A percentile compares a stretch with the other conserved stretches of the same genome.
phyloP scores from a whole-genome alignment of 1,140 invertebrate species.

The Cecropterus lyciades region DNA sequence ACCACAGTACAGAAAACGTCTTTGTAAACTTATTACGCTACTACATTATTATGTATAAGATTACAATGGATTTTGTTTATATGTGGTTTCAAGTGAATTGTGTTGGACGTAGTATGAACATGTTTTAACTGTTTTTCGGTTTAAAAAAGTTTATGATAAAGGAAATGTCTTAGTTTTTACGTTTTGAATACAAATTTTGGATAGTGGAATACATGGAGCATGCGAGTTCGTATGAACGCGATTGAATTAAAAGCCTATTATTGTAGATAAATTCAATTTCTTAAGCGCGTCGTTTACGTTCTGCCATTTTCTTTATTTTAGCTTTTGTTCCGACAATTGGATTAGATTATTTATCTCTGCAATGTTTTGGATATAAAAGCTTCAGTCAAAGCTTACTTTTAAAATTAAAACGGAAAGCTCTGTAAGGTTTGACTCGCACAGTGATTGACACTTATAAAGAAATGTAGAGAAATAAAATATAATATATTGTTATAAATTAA shows the following conservation, averaged over 20 bases:
- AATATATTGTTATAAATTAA: too few relatives aligned
- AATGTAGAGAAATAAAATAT: too few relatives aligned
- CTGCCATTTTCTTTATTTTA: constrained; percentile 13
- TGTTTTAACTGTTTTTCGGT: constrained; percentile 40
- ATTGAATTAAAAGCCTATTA: constrained; percentile 44
- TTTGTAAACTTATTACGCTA: too few relatives aligned
- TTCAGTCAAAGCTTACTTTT: too few relatives aligned
- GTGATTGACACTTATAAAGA: too few relatives aligned
- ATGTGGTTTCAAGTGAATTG: constrained; percentile 13
- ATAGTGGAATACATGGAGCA: constrained; percentile 46
- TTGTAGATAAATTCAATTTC: constrained; percentile 44
- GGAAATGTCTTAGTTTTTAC: constrained; percentile 35
- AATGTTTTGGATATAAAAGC: too few relatives aligned
- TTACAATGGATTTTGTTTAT: constrained; percentile 19
- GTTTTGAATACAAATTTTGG: constrained; percentile 20
- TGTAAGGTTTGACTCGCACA: too few relatives aligned
- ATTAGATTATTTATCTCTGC: background rate
- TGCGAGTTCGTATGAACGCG: constrained; percentile 41
- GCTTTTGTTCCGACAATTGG: constrained; percentile 6
- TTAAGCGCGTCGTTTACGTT: constrained; percentile 19
- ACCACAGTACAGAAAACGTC: constrained; percentile 51
- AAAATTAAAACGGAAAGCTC: too few relatives aligned
- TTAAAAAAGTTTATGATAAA: constrained; percentile 38
- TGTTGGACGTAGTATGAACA: constrained; percentile 21
- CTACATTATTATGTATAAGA: constrained; percentile 8